phyloP scores from a whole-genome alignment of 2,888 invertebrate species.

The Melangyna quadrimaculata region DNA sequence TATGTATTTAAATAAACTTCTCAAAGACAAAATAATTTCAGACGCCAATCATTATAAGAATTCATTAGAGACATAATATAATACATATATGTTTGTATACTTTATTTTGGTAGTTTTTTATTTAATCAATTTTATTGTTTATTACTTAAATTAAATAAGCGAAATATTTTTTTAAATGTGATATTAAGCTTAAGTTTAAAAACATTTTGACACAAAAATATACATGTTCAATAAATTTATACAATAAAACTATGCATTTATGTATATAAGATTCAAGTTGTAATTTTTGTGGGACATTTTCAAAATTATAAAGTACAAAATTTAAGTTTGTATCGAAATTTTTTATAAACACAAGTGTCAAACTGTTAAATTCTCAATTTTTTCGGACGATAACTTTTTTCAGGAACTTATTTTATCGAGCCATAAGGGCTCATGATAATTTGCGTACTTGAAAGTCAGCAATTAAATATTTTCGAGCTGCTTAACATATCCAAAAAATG shows the following conservation, averaged over 20 bases:
- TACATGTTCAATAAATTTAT: background rate
- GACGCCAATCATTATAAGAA: background rate
- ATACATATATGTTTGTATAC: background rate
- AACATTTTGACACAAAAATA: background rate
- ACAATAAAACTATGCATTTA: background rate
- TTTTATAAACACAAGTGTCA: background rate
- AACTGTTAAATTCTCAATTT: background rate
- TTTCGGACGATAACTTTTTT: too few relatives aligned
- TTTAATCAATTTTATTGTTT: background rate
- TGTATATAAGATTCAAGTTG: background rate
- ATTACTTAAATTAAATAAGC: background rate
- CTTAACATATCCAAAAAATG: too few relatives aligned
- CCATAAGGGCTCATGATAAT: too few relatives aligned
- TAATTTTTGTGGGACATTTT: background rate
- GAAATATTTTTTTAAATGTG: background rate
- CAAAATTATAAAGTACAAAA: background rate
- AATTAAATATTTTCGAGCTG: too few relatives aligned
- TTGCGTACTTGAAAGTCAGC: too few relatives aligned
- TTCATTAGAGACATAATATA: background rate
- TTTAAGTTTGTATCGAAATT: background rate
- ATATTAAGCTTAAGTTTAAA: background rate
- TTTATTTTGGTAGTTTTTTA: constrained; percentile 1
- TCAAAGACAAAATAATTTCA: background rate
- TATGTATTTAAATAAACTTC: background rate
- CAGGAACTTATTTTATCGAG: too few relatives aligned